Evolutionary conservation across 2,888 invertebrate species (phyloP).

Genomic region (Malthinus seriepunctatus): DNA sequence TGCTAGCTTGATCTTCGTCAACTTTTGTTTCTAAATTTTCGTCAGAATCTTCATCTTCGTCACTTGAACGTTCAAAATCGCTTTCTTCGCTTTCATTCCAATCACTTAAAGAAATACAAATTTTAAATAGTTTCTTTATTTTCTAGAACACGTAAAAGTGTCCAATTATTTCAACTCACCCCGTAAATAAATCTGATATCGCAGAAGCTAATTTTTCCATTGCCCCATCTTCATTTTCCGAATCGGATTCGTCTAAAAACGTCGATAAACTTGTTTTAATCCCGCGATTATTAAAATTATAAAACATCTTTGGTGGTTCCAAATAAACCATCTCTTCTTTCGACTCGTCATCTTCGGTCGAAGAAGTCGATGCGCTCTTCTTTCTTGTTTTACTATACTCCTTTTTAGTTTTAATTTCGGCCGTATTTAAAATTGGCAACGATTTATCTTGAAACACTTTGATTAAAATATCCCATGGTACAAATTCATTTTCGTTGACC

Average conservation of each 20-base stretch:
- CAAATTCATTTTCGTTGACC: conserved; percentile 66
- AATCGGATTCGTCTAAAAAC: conserved; percentile 67
- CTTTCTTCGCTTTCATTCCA: conserved; percentile 55
- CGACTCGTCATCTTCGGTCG: conserved; percentile 51
- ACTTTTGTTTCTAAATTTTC: conserved; percentile 38
- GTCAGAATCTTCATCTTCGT: conserved; percentile 52
- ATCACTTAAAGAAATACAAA: conserved; percentile 39
- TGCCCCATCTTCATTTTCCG: conserved; percentile 71
- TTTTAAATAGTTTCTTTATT: too few relatives aligned
- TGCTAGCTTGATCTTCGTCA: conserved; percentile 20
- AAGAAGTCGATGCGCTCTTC: conserved; percentile 41
- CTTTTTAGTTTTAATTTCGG: conserved; percentile 39
- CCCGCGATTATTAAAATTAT: conserved; percentile 46
- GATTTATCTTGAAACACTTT: conserved; percentile 63
- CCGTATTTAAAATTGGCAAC: conserved; percentile 43
- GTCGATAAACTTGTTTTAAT: conserved; percentile 60
- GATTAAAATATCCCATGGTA: conserved; percentile 73
- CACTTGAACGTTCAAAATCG: conserved; percentile 60
- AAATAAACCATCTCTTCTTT: conserved; percentile 55
- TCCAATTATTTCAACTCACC: conserved; percentile 52
- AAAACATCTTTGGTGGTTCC: conserved; percentile 47
- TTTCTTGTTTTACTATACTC: conserved; percentile 36
- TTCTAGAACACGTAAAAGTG: background rate
- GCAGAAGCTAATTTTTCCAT: conserved; percentile 73
- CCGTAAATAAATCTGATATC: conserved; percentile 78